Conservation (phyloP, 2,113 vertebrate species). For the Chaetodon auriga region DNA sequence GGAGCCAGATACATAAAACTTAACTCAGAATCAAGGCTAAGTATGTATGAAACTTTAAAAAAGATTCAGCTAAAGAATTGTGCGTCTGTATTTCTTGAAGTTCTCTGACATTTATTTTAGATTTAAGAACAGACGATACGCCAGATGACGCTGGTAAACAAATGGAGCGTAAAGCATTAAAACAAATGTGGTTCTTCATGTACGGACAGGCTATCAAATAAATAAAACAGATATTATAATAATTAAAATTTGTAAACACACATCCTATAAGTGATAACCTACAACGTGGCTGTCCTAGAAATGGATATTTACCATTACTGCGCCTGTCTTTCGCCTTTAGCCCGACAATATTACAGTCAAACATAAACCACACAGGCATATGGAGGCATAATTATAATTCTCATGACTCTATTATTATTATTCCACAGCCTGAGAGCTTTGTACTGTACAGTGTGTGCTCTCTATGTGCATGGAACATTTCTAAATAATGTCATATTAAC, state of each 20-base stretch:
- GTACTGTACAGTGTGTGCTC: not conserved
- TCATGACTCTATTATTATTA: slow-evolving; percentile 8
- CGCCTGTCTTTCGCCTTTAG: not conserved
- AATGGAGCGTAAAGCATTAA: slow-evolving; percentile 9
- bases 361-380: not conserved
- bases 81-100: slow-evolving; percentile 37
- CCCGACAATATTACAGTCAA: not conserved
- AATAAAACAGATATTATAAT: slow-evolving; percentile 1
- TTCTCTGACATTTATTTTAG: slow-evolving; percentile 34
- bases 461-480: slow-evolving; percentile 43
- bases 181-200: not conserved
- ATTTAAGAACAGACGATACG: slow-evolving; percentile 10
- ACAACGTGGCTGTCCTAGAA: not conserved
- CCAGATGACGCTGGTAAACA: slow-evolving; percentile 10
- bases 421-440: slow-evolving; percentile 14
- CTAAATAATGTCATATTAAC: slow-evolving; percentile 39
- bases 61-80: slow-evolving; percentile 27
- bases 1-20: slow-evolving; percentile 72
- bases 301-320: not conserved
- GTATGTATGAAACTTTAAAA: slow-evolving; percentile 61
- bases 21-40: slow-evolving; percentile 68
- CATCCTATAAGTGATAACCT: not conserved
- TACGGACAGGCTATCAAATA: not conserved
- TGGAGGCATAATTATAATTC: slow-evolving; percentile 37
- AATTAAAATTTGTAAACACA: slow-evolving; percentile 4